Conservation (phyloP, 1,140 invertebrate genomes). For the Coenobita brevimanus region DNA sequence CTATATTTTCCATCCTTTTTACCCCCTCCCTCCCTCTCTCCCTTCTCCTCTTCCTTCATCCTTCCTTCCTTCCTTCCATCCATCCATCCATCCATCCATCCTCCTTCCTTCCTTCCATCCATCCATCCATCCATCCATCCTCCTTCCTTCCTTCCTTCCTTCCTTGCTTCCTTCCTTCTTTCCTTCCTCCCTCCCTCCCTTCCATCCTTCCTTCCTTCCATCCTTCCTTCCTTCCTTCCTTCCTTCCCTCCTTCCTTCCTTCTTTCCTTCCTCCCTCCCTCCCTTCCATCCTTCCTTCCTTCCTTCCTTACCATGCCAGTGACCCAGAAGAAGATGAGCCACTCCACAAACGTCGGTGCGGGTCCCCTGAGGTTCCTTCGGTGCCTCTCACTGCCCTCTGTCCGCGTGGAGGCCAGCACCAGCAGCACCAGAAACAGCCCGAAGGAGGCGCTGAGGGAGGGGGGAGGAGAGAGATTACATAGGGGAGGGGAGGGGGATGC, state of each 20-base stretch:
- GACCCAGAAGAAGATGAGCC: conserved; percentile 77
- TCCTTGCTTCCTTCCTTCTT: neutral
- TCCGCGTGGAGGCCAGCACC: conserved; percentile 74
- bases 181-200: neutral
- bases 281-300: too few species aligned
- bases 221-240: neutral
- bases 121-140: too few species aligned
- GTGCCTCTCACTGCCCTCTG: conserved; percentile 70
- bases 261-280: neutral
- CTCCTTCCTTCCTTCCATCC: too few species aligned
- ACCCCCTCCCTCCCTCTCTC: too few species aligned
- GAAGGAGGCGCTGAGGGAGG: conserved; percentile 74
- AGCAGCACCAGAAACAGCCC: conserved; percentile 75
- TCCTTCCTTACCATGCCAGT: conserved; percentile 74
- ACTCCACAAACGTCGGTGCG: conserved; percentile 75
- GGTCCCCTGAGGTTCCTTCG: conserved; percentile 74
- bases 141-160: neutral
- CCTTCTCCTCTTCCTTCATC: too few species aligned
- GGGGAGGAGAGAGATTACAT: neutral
- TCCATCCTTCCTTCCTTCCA: too few species aligned
- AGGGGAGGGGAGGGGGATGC: neutral
- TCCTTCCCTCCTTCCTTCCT: neutral
- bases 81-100: too few species aligned
- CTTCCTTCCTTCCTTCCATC: neutral
- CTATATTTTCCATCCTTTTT: too few species aligned